These are phyloP conservation scores for Chiloscyllium plagiosum DNA, from an alignment of 2,113 vertebrate species.

Conservation along the genomic window DNA sequence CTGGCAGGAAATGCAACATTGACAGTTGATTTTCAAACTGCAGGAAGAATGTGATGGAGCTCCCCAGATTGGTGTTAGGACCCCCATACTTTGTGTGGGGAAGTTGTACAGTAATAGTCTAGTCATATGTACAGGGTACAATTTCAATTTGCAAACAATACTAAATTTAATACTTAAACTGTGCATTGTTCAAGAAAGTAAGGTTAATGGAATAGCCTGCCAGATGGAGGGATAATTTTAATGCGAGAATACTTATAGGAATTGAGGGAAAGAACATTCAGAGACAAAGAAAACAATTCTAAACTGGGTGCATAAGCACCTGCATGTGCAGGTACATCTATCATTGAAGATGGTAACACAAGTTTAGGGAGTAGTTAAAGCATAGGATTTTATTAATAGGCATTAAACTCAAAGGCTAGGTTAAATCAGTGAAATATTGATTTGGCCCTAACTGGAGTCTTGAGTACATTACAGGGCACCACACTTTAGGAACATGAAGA, in stretches of 20 bases:
- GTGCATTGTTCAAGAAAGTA: not conserved
- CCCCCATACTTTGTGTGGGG: not conserved
- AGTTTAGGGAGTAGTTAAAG: not conserved
- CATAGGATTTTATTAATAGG: not conserved
- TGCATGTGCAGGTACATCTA: not conserved
- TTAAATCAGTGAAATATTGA: not conserved
- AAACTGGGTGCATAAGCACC: too few relatives aligned
- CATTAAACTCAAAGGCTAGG: too few relatives aligned
- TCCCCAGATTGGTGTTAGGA: not conserved
- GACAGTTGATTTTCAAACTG: not conserved
- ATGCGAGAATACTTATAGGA: not conserved
- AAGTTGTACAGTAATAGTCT: not conserved
- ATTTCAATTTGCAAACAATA: not conserved
- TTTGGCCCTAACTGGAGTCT: not conserved
- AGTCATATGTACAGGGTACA: not conserved
- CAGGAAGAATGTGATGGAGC: not conserved
- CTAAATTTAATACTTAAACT: not conserved
- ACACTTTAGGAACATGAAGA: not conserved
- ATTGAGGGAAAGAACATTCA: not conserved
- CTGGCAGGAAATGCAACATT: not conserved
- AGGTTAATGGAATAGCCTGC: not conserved
- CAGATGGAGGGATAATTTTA: not conserved
- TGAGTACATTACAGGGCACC: too few relatives aligned
- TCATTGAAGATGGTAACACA: not conserved
- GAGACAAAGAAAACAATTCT: too few relatives aligned